These are phyloP conservation scores for Halichondria panicea DNA, from an alignment of 37 sponge, comb jelly and placozoan species.

Conservation along the genomic window DNA sequence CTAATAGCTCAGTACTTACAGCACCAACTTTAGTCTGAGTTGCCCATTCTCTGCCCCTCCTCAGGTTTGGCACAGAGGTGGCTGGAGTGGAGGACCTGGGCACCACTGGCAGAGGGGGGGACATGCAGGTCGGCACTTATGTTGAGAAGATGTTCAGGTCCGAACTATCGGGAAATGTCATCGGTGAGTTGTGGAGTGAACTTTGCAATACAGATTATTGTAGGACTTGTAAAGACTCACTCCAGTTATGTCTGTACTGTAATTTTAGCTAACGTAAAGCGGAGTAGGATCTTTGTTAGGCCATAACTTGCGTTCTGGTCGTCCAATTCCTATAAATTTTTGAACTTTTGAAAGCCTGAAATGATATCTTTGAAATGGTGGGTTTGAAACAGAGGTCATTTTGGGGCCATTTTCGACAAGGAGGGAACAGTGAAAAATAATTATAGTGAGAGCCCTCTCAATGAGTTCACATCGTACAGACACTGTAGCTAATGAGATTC, in stretches of 20 bases:
- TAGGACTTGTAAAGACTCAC: background rate
- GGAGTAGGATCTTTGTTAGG: background rate
- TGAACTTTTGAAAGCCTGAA: too few species aligned
- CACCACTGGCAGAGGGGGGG: slow-evolving; percentile 94
- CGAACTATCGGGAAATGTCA: slow-evolving; percentile 94
- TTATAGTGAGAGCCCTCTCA: too few species aligned
- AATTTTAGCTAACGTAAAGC: background rate
- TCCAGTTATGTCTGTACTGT: background rate
- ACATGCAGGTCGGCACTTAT: slow-evolving; percentile 98
- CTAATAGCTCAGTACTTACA: too few species aligned
- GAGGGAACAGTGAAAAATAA: too few species aligned
- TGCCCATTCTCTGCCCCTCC: background rate
- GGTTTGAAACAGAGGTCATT: too few species aligned
- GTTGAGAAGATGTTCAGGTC: slow-evolving; percentile 95
- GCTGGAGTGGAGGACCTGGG: slow-evolving; percentile 97
- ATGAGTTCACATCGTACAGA: too few species aligned
- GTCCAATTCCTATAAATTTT: too few species aligned
- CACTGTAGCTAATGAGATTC: too few species aligned
- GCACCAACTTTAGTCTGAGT: too few species aligned
- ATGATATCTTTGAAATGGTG: too few species aligned
- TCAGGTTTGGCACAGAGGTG: slow-evolving; percentile 91
- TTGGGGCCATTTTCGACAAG: too few species aligned
- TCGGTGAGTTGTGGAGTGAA: slow-evolving; percentile 78
- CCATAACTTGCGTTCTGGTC: background rate
- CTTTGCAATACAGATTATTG: background rate